A percentile compares a stretch with the other conserved stretches of the same genome.
These are phyloP conservation scores for Slavum lentiscoides DNA, from an alignment of 2,888 invertebrate species.

Conservation along the genomic window DNA sequence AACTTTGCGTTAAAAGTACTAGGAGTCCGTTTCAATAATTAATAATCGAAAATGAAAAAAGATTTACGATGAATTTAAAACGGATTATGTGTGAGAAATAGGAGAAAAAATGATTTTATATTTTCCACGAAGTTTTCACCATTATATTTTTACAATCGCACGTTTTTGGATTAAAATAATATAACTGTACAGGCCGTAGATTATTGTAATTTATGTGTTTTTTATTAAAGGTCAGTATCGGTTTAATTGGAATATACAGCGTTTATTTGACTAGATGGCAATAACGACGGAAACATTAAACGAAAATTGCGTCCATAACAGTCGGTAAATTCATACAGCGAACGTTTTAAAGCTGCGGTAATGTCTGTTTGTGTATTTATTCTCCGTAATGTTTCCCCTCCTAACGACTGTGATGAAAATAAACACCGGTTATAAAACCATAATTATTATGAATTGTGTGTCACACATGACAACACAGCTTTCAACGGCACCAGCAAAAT, in stretches of 20 bases:
- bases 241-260: constrained; percentile 45
- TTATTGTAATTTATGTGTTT: constrained; percentile 29
- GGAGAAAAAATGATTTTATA: too few species aligned
- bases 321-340: constrained; percentile 36
- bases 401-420: constrained; percentile 44
- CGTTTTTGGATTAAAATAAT: constrained; percentile 15
- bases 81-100: too few species aligned
- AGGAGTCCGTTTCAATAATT: too few species aligned
- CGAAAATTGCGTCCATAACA: constrained; percentile 41
- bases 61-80: too few species aligned
- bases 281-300: constrained; percentile 42
- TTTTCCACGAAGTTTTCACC: background rate
- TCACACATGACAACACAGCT: background rate
- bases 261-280: constrained; percentile 36
- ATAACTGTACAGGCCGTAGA: background rate
- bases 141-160: background rate
- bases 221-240: constrained; percentile 36
- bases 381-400: constrained; percentile 22
- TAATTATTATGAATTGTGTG: constrained; percentile 43
- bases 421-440: constrained; percentile 20
- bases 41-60: too few species aligned
- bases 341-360: constrained; percentile 33
- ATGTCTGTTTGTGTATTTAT: constrained; percentile 45
- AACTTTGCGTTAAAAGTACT: too few species aligned
- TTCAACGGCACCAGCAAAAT: background rate